A percentile compares a stretch with the other conserved stretches of the same genome.
These are phyloP conservation scores for Cygnus atratus DNA, from an alignment of 2,113 vertebrate genomes.

Conservation along the genomic window DNA sequence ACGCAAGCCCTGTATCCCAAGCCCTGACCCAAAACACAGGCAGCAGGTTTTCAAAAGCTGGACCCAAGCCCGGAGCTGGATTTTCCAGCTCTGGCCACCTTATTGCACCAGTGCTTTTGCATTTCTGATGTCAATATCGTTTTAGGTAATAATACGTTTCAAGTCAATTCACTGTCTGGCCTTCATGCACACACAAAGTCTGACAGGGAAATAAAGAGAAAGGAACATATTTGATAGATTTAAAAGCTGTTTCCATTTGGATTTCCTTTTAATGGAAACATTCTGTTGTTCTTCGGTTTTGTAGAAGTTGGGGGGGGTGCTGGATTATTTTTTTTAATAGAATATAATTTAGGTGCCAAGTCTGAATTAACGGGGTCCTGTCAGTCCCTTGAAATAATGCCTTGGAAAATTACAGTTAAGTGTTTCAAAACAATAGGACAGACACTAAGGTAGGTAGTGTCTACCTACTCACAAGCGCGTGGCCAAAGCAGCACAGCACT, in stretches of 20 bases:
- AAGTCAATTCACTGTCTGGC: slow-evolving; percentile 48
- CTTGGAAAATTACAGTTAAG: background rate
- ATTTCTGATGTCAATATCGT: slow-evolving; percentile 51
- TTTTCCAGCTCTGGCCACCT: slow-evolving; percentile 8
- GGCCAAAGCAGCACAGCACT: background rate
- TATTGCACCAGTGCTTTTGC: slow-evolving; percentile 25
- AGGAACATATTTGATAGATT: slow-evolving; percentile 49
- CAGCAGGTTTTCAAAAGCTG: background rate
- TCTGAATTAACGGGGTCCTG: slow-evolving; percentile 8
- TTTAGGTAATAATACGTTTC: slow-evolving; percentile 57
- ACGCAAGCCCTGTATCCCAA: background rate
- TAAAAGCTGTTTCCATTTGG: slow-evolving; percentile 61
- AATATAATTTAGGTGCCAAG: slow-evolving; percentile 38
- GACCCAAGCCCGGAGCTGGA: background rate
- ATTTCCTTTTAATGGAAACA: slow-evolving; percentile 62
- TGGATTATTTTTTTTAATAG: background rate
- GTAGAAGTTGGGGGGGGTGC: background rate
- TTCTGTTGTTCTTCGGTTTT: slow-evolving; percentile 41
- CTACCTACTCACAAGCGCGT: background rate
- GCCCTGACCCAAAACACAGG: background rate
- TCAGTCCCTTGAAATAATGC: background rate
- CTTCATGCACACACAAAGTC: background rate
- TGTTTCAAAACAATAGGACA: background rate
- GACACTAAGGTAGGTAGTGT: background rate
- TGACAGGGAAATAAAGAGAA: slow-evolving; percentile 61